These are phyloP conservation scores for Eupristina koningsbergeri DNA, from an alignment of 1,140 invertebrate species.

Conservation along the genomic window DNA sequence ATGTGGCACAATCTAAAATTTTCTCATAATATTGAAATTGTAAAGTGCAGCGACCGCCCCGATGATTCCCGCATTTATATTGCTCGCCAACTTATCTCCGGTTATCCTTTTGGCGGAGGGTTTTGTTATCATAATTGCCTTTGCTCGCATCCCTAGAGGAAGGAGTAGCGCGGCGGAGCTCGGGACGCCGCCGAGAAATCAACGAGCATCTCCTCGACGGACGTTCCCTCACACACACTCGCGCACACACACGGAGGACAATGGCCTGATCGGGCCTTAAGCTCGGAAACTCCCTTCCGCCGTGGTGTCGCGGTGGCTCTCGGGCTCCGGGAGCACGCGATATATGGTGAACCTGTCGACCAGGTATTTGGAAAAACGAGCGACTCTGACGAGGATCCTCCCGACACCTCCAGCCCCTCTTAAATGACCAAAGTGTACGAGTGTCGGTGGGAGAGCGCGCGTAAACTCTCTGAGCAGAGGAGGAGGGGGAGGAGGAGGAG, in stretches of 20 bases:
- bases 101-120: too few species aligned
- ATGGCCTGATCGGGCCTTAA: constrained; percentile 26
- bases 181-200: constrained; percentile 14
- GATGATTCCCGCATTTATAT: not conserved
- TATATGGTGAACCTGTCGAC: not conserved
- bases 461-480: not conserved
- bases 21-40: not conserved
- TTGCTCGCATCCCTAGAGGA: too few species aligned
- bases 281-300: constrained; percentile 7
- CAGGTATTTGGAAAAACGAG: constrained; percentile 29
- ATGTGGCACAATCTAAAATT: not conserved
- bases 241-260: constrained; percentile 26
- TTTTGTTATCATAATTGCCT: too few species aligned
- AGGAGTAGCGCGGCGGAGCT: not conserved
- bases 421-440: not conserved
- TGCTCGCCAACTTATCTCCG: not conserved
- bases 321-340: not conserved
- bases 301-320: not conserved
- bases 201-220: not conserved
- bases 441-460: not conserved
- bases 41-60: not conserved
- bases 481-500: not conserved
- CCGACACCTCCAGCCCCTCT: not conserved
- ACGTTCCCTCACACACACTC: constrained; percentile 13
- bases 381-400: not conserved